Conservation (phyloP, 2,888 invertebrate genomes). For the Eupithecia inturbata region DNA sequence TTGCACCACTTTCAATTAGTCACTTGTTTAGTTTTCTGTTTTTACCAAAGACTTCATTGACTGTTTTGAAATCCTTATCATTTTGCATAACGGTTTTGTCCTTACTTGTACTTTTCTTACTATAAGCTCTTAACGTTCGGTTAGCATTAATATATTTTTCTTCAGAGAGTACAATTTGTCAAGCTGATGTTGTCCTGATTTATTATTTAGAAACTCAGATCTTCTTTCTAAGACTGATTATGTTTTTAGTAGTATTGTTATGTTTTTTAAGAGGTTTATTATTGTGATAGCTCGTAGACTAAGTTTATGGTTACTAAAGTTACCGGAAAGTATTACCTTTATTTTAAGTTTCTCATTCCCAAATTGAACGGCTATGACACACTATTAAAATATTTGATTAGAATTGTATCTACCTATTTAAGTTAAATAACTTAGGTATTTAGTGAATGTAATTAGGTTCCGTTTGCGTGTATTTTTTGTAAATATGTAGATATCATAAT, state of each 20-base stretch:
- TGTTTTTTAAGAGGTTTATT: slow-evolving; percentile 78
- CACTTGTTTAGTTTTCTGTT: slow-evolving; percentile 40
- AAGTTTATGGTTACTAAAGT: slow-evolving; percentile 75
- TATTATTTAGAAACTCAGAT: slow-evolving; percentile 49
- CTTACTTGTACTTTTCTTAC: slow-evolving; percentile 17
- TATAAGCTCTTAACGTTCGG: background rate
- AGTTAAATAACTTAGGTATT: slow-evolving; percentile 45
- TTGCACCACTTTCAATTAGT: slow-evolving; percentile 35
- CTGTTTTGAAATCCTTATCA: slow-evolving; percentile 41
- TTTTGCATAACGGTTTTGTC: slow-evolving; percentile 22
- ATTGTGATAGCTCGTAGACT: slow-evolving; percentile 74
- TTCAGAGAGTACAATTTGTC: background rate
- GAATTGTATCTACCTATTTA: slow-evolving; percentile 40
- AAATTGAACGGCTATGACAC: slow-evolving; percentile 74
- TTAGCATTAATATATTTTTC: background rate
- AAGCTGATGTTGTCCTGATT: slow-evolving; percentile 23
- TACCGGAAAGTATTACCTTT: slow-evolving; percentile 83
- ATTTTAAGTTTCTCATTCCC: slow-evolving; percentile 64
- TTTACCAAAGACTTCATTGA: slow-evolving; percentile 47
- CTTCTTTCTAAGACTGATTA: slow-evolving; percentile 77
- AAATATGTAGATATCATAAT: slow-evolving; percentile 61
- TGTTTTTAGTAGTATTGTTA: slow-evolving; percentile 73
- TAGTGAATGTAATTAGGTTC: slow-evolving; percentile 40
- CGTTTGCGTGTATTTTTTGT: slow-evolving; percentile 60
- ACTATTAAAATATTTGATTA: slow-evolving; percentile 58